Evolutionary conservation across 2,797 vertebrate species (phyloP), one percentile per base, ranked within the genome.

Genomic region (Melanotaenia boesemani): DNA sequence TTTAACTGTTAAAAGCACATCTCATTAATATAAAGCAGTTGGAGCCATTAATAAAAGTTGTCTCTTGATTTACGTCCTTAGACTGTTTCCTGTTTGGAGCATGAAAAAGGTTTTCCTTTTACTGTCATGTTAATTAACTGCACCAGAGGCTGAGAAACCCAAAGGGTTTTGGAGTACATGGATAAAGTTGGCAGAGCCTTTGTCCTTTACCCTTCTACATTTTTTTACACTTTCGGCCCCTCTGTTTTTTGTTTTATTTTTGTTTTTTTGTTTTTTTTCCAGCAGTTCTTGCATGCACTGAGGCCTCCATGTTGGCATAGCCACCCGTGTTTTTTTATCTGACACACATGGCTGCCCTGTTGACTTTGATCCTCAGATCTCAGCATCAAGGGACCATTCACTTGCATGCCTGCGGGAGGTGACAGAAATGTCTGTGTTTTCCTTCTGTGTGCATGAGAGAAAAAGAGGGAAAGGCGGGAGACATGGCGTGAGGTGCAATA

Each of bases 301-400:
- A 36, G 48, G n/a, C 77, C 64, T 65, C 76, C 50, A 67, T 82
- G 82, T 88, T 82, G 76, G 79, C 77, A 74, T 60, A 83, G 77
- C 77, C 74, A 75, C 65, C 69, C 70, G 9, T 0, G 0, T 67
- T 77, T 80, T 76, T 77, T 70, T 39, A 68, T 82, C 81, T 79
- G 78, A 79, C 81, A 79, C 88, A 85, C 85, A 87, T 74, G 85
- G 81, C 76, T 83, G 82, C 84, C 83, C 77, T 85, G 81, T 81
- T 88, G 91, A 90, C 91, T 92, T 90, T 92, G 90, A 92, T 91
- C 88, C 86, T 84, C 70, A 83, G 76, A 92, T 91, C 86, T 88
- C 24, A 36, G 80, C 83, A 91, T 92, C 90, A 91, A 89, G 88
- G 85, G 91, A 88, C 88, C 74, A 41, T 88, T 92, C 85, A 80